Evolutionary conservation across 2,888 invertebrate species (phyloP).

Genomic region (Tribolium freemani): DNA sequence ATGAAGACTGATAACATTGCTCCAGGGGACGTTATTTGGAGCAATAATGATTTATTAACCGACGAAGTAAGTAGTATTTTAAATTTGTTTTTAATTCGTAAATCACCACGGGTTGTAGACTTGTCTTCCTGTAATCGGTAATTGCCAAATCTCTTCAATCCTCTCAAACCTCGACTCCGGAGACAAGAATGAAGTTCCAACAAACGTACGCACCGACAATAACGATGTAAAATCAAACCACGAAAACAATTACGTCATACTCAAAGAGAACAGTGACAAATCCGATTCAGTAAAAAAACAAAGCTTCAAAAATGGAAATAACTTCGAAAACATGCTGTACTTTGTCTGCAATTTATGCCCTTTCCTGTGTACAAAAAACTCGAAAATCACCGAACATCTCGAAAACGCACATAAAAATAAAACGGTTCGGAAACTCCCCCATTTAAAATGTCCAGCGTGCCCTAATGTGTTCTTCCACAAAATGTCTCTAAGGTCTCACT

Average conservation of each 20-base stretch:
- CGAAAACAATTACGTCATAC: conserved; percentile 56
- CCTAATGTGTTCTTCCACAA: conserved; percentile 76
- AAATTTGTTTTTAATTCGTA: background rate
- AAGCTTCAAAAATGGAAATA: conserved; percentile 47
- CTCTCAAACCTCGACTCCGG: conserved; percentile 60
- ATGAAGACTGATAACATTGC: conserved; percentile 60
- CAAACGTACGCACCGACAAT: background rate
- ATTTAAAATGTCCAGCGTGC: conserved; percentile 78
- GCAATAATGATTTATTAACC: conserved; percentile 58
- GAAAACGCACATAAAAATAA: conserved; percentile 69
- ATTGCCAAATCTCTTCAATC: conserved; percentile 63
- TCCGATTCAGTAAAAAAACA: conserved; percentile 42
- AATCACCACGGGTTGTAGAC: conserved; percentile 54
- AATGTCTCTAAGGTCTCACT: conserved; percentile 75
- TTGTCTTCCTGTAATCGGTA: conserved; percentile 63
- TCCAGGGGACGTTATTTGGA: conserved; percentile 61
- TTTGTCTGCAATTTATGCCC: conserved; percentile 66
- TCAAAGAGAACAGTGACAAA: conserved; percentile 55
- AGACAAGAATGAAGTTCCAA: conserved; percentile 35
- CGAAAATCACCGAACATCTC: conserved; percentile 64
- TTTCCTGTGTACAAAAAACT: conserved; percentile 64
- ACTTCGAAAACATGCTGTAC: conserved; percentile 62
- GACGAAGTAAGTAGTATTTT: conserved; percentile 56
- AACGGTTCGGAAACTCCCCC: conserved; percentile 70
- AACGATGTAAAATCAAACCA: conserved; percentile 48